Percentiles rank a stretch among this genome's conserved stretches.
These are phyloP conservation scores for Calidris pygmaea DNA, from an alignment of 2,113 vertebrate species.

Conservation along the genomic window DNA sequence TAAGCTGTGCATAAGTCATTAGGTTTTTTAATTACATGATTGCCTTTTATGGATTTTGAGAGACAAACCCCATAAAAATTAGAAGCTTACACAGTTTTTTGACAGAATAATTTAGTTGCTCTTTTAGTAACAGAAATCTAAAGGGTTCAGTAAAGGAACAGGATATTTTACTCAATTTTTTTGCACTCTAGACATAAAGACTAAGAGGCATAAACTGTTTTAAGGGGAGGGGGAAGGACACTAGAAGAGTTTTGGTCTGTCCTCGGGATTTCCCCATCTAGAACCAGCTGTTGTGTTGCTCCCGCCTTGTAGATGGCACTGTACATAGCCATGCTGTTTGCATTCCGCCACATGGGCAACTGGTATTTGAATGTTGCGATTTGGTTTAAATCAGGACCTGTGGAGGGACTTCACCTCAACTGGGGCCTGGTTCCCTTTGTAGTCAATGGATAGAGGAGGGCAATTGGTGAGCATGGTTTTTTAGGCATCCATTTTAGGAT, in stretches of 20 bases:
- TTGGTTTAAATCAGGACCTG: background rate
- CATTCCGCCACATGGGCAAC: background rate
- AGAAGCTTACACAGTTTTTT: background rate
- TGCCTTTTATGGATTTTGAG: background rate
- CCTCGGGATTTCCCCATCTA: background rate
- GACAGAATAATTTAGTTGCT: background rate
- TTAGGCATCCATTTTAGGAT: background rate
- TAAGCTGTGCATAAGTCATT: background rate
- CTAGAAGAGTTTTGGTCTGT: background rate
- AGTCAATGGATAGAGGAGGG: background rate
- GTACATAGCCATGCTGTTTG: background rate
- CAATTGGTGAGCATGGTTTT: fast-evolving
- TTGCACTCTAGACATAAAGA: background rate
- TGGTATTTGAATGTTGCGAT: fast-evolving
- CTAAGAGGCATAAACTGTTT: background rate
- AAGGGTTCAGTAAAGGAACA: background rate
- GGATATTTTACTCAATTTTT: background rate
- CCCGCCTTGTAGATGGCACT: background rate
- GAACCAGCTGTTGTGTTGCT: background rate
- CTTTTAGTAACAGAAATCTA: background rate
- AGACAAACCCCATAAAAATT: background rate
- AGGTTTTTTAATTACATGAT: background rate
- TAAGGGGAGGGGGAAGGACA: background rate
- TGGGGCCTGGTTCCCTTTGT: background rate
- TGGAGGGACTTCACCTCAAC: fast-evolving